A percentile compares a stretch with the other conserved stretches of the same genome.
Conservation (phyloP, 2,113 vertebrate genomes). For the Cricetomys ansorgei region DNA sequence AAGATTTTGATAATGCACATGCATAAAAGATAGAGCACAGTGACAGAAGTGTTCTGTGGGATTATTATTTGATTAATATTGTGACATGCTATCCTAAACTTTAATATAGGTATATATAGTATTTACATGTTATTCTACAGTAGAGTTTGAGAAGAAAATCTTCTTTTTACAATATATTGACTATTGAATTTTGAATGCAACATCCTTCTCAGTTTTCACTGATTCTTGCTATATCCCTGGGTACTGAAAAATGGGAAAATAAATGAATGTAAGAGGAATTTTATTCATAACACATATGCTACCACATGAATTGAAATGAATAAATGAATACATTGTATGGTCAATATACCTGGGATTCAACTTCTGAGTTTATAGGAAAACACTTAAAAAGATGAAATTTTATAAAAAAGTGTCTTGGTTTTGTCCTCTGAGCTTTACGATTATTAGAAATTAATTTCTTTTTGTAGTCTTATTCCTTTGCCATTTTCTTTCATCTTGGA, state of each 20-base stretch:
- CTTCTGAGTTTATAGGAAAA: neutral
- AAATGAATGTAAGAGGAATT: slow-evolving; percentile 8
- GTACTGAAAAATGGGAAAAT: neutral
- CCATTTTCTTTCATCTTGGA: neutral
- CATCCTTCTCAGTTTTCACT: neutral
- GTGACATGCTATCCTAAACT: neutral
- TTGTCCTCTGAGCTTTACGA: neutral
- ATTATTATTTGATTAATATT: neutral
- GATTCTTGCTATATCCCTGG: neutral
- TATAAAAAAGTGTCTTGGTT: neutral
- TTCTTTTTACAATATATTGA: neutral
- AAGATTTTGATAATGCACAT: neutral
- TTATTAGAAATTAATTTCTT: neutral
- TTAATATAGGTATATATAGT: neutral
- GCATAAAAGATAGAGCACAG: neutral
- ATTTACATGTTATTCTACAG: neutral
- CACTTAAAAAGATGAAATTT: neutral
- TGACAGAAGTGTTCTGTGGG: neutral
- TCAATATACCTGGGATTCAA: neutral
- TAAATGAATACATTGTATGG: neutral
- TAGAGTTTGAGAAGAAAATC: neutral
- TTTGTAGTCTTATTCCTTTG: neutral
- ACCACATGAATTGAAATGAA: neutral
- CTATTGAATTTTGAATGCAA: neutral
- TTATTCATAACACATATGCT: neutral